These are phyloP conservation scores for Ormyrus pomaceus DNA, from an alignment of 2,888 invertebrate genomes.

Conservation along the genomic window DNA sequence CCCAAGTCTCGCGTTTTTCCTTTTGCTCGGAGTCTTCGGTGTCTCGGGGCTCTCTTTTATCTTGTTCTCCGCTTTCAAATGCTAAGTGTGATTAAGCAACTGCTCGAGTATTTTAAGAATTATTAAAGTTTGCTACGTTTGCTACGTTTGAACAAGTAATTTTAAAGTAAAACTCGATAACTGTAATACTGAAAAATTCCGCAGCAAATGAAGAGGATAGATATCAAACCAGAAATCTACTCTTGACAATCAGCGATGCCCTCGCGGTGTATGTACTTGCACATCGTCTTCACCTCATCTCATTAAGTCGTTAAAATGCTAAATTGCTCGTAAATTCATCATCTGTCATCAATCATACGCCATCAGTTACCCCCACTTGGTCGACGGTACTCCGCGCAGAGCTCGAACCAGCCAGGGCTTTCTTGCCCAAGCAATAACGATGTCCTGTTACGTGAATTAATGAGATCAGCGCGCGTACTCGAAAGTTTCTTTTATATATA, in stretches of 20 bases:
- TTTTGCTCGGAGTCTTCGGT: too few relatives aligned
- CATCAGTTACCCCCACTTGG: constrained; percentile 10
- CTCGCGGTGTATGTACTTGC: neutral
- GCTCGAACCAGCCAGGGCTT: constrained; percentile 12
- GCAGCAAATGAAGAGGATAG: neutral
- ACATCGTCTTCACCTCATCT: constrained; percentile 11
- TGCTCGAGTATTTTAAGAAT: too few relatives aligned
- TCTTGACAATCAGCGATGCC: neutral
- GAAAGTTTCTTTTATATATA: constrained; percentile 16
- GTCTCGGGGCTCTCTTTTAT: too few relatives aligned
- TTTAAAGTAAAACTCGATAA: too few relatives aligned
- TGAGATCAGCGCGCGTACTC: constrained; percentile 17
- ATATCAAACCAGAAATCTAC: constrained; percentile 31
- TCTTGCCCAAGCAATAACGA: constrained; percentile 22
- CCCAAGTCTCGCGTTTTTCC: too few relatives aligned
- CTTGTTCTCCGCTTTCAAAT: too few relatives aligned
- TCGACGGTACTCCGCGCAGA: neutral
- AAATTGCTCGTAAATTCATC: constrained; percentile 53
- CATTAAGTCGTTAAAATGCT: constrained; percentile 52
- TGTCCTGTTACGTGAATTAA: constrained; percentile 37
- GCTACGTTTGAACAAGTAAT: too few relatives aligned
- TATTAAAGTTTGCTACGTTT: too few relatives aligned
- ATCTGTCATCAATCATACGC: constrained; percentile 48
- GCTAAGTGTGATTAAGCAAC: too few relatives aligned
- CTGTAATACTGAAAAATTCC: neutral